Base-by-base conservation (phyloP, 2,888 invertebrate species). In the Drosophila eohydei region DNA sequence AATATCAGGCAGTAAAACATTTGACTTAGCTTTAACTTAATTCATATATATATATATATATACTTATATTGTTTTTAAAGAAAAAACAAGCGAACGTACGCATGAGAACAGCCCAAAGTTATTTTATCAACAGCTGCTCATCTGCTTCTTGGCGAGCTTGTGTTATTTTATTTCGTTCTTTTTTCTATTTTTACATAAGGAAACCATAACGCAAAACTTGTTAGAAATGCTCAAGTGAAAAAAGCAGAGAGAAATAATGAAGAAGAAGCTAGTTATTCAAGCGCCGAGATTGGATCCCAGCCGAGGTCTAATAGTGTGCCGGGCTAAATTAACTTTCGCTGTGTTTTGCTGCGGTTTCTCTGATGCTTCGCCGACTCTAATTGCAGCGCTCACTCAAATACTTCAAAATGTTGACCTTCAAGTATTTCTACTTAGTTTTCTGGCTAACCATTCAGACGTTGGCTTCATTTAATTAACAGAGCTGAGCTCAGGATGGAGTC, bases 351-450 rank as follows among this genome's bases (percentile, higher is more conserved):
- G 79, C 41, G 79, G 68, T 80, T 73, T 79, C 66, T 65, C 44
- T 50, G 16, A 58, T 61, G 51, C 44, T 65, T 62, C 40, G 48
- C 26, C 26, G 62, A 32, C 59, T 71, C 66, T 85, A 81, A 85
- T 87, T 78, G 84, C 84, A 76, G 46, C 43, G n/a, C 36, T 65
- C 52, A 38, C 52, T 65, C 41, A 69, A 83, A 69, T 85, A 68
- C 83, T 85, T 74, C 46, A 80, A 68, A 86, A 65, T 72, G 65
- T 78, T 86, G 89, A 86, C 85, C 85, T 86, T 88, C 80, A 83
- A 88, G 87, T 80, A 76, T 80, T 34, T 74, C 74, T 16, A 32
- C 52, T 56, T 67, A 46, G 65, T 43, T 40, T 48, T 40, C 14
- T 41, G 12, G 52, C 57, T 48, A 41, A 32, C 8, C 40, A 28